Evolutionary conservation across 1,140 invertebrate genomes (phyloP).

Genomic region (Ladona fulva): DNA sequence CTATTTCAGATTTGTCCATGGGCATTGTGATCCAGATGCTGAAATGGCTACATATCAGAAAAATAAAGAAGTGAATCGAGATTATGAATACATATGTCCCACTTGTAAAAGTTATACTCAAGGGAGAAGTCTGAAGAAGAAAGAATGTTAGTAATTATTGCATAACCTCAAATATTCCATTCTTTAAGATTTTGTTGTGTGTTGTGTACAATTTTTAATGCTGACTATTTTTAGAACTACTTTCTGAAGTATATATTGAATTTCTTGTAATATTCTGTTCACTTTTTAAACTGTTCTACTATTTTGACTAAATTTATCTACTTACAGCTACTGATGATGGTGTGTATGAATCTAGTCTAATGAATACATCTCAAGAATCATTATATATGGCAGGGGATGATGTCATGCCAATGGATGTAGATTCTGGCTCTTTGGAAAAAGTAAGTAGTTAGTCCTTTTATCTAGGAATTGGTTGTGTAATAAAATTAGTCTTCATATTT

Average conservation of each 20-base stretch:
- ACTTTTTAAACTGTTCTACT: not conserved
- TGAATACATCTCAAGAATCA: slow-evolving; percentile 14
- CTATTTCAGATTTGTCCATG: slow-evolving; percentile 74
- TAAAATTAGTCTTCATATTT: no score
- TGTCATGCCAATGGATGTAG: slow-evolving; percentile 11
- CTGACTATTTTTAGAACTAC: not conserved
- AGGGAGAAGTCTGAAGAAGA: slow-evolving; percentile 42
- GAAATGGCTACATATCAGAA: slow-evolving; percentile 67
- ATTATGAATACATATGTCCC: slow-evolving; percentile 81
- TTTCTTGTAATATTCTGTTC: no score
- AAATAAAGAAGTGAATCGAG: slow-evolving; percentile 67
- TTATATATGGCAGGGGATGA: slow-evolving; percentile 11
- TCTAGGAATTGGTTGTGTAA: no score
- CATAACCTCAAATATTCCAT: not conserved
- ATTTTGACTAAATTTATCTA: not conserved
- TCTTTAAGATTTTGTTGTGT: not conserved
- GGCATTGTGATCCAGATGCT: slow-evolving; percentile 81
- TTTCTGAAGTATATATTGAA: no score
- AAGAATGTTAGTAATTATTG: slow-evolving; percentile 47
- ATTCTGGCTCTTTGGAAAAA: not conserved
- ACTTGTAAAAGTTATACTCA: slow-evolving; percentile 60
- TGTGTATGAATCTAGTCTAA: slow-evolving; percentile 12
- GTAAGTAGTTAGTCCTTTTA: not conserved
- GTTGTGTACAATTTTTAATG: not conserved
- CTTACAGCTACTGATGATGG: not conserved